Percentiles rank a stretch among this genome's conserved stretches.
Evolutionary conservation across 2,113 vertebrate genomes (phyloP).

Genomic region (Phalacrocorax aristotelis): DNA sequence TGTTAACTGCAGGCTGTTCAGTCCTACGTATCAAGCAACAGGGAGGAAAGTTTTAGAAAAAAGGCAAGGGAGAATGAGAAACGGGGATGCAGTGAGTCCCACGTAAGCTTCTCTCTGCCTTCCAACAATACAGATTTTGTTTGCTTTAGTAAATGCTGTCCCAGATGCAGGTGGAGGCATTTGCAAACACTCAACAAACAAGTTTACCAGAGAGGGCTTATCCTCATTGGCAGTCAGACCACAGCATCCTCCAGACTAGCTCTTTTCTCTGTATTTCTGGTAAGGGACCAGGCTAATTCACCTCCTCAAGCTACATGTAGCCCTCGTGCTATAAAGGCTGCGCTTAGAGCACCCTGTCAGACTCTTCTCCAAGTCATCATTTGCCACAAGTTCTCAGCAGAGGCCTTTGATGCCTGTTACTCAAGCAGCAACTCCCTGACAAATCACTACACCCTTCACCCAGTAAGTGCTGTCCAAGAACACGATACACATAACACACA

Average conservation of each 20-base stretch:
- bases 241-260: not conserved
- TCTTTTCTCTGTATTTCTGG: not conserved
- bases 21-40: not conserved
- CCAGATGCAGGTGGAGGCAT: not conserved
- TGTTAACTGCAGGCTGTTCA: not conserved
- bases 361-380: constrained; percentile 67
- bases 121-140: not conserved
- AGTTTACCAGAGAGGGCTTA: not conserved
- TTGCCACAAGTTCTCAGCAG: constrained; percentile 78
- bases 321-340: not conserved
- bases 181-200: not conserved
- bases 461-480: constrained; percentile 1
- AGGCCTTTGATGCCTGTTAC: constrained; percentile 75
- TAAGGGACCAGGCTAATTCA: not conserved
- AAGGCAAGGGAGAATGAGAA: not conserved
- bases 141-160: not conserved
- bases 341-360: not conserved
- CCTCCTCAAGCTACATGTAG: not conserved
- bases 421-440: constrained; percentile 59
- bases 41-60: not conserved
- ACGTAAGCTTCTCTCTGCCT: not conserved
- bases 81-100: fast-evolving
- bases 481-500: fast-evolving
- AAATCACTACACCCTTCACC: constrained; percentile 64
- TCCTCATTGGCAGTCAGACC: not conserved